Conservation (phyloP, 2,113 vertebrate species). For the Callionymus lyra region DNA sequence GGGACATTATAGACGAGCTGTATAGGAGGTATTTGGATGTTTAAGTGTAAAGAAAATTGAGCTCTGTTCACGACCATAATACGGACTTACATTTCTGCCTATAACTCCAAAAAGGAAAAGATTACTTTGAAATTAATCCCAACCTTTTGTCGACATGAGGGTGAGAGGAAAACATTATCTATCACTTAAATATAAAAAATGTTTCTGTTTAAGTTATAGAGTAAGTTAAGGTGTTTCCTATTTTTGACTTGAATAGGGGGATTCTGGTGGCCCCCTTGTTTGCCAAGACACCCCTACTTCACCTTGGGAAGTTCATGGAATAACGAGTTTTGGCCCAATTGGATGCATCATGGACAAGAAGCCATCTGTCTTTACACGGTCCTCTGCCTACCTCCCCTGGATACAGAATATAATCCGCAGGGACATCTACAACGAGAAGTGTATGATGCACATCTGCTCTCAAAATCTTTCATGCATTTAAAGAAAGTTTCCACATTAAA, state of each 20-base stretch:
- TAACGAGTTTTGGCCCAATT: conserved; percentile 70
- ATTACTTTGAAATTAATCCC: too few species aligned
- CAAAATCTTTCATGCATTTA: neutral
- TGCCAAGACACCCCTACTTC: conserved; percentile 44
- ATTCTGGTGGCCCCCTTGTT: conserved; percentile 69
- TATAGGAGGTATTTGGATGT: too few species aligned
- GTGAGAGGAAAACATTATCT: too few species aligned
- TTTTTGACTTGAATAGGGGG: conserved; percentile 58
- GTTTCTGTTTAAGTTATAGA: too few species aligned
- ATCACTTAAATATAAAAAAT: too few species aligned
- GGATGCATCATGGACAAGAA: conserved; percentile 72
- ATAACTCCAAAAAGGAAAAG: too few species aligned
- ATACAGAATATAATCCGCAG: conserved; percentile 60
- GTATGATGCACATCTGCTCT: conserved; percentile 36
- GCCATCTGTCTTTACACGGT: conserved; percentile 67
- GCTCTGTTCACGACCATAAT: too few species aligned
- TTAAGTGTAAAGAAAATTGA: too few species aligned
- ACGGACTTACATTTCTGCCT: too few species aligned
- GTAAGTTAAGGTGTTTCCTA: neutral
- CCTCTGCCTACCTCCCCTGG: conserved; percentile 66
- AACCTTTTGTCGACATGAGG: too few species aligned
- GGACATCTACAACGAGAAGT: conserved; percentile 56
- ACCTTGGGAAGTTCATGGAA: conserved; percentile 66
- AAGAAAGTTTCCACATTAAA: too few species aligned
- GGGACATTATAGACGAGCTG: too few species aligned